Base-by-base conservation (phyloP, 2,113 vertebrate genomes). In the Alethe castanea region DNA sequence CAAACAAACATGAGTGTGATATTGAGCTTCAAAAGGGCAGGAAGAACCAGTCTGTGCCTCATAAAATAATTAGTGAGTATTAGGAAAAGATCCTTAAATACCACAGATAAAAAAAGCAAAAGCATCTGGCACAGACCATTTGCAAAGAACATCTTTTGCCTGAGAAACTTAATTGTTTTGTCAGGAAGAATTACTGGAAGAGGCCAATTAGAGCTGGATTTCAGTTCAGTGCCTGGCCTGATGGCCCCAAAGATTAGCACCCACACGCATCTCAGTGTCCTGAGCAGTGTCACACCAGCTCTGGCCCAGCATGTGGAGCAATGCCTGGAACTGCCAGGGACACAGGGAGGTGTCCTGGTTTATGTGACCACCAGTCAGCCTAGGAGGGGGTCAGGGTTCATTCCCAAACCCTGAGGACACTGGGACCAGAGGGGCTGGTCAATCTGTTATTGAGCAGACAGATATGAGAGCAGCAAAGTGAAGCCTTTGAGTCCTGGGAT, bases 141-240 rank as follows among this genome's bases (percentile, higher is more conserved):
- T 66, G 56, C 92, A 83, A 59, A 94, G 93, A 90, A 90, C 93
- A 93, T 90, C 90, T 94, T 76, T 95, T 81, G 94, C 96, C 93
- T 96, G 88, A 95, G 90, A 96, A 96, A 92, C 62, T 95, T 92
- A 94, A 95, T 92, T 96, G 90, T 83, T 95, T 94, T 95, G 79
- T 93, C 79, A 86, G 92, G 93, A 92, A 86, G 71, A 96, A 94
- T 93, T 95, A 94, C 82, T 36, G 90, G 88, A 85, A 31, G n/a
- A 80, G 90, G 90, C 90, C 64, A 96, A 93, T 96, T 95, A 97
- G 85, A 96, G 60, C 88, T 64, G 90, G 79, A 60, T 88, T 77
- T 92, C 90, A 36, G 60, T 77, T 62, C 23, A 2, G 40, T 88
- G 87, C 71, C 82, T 80, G 64, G n/a, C 56, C 84, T 56, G 87